Evolutionary conservation across 1,140 invertebrate genomes (phyloP).

Genomic region (Adelges cooleyi): DNA sequence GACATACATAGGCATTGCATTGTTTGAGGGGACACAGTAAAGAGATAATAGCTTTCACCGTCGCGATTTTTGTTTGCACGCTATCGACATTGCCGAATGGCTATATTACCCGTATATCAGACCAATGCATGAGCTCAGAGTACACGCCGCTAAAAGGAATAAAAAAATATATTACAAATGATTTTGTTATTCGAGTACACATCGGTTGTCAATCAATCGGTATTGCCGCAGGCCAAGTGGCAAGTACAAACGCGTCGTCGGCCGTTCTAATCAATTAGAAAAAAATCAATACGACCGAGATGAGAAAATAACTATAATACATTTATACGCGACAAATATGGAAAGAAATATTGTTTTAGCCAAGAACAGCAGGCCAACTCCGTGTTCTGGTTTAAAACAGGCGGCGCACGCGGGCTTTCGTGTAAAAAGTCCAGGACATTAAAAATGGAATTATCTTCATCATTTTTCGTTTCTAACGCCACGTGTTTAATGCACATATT

Average conservation of each 20-base stretch:
- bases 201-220: slow-evolving; percentile 2
- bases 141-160: too few species aligned
- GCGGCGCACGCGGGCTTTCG: neutral
- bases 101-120: too few species aligned
- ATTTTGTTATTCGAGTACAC: too few species aligned
- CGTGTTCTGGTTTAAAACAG: neutral
- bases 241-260: neutral
- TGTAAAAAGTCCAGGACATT: neutral
- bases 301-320: neutral
- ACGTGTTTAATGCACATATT: slow-evolving; percentile 1
- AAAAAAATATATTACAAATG: too few species aligned
- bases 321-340: slow-evolving; percentile 12
- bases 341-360: neutral
- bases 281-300: neutral
- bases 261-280: slow-evolving; percentile 3
- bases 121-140: too few species aligned
- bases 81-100: too few species aligned
- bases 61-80: too few species aligned
- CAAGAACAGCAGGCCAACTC: slow-evolving; percentile 14
- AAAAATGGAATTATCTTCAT: neutral
- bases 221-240: neutral
- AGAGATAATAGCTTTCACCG: too few species aligned
- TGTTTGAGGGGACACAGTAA: too few species aligned
- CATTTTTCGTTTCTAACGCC: neutral
- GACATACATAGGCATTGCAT: too few species aligned